A percentile compares a stretch with the other conserved stretches of the same genome.
phyloP scores from a whole-genome alignment of 2,797 vertebrate species.

The Coluber constrictor region DNA sequence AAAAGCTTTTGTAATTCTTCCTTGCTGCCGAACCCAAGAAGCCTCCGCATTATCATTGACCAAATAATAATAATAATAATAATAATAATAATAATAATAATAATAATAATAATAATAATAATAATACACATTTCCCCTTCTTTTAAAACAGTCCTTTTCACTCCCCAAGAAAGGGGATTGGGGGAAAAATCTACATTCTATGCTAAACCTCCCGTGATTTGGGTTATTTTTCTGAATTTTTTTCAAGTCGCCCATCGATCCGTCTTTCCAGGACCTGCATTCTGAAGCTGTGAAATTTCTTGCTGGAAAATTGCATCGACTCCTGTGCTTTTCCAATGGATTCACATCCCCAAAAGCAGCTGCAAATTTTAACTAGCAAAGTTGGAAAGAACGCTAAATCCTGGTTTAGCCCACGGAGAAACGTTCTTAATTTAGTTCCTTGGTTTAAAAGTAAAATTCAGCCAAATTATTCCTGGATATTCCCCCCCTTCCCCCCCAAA shows the following conservation, averaged over 20 bases:
- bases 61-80: neutral
- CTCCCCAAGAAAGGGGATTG: neutral
- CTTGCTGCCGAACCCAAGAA: neutral
- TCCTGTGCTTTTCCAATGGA: neutral
- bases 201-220: neutral
- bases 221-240: neutral
- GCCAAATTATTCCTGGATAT: neutral
- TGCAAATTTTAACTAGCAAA: neutral
- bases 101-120: no score
- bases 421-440: neutral
- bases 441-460: neutral
- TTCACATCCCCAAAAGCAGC: neutral
- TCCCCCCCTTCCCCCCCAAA: accelerated
- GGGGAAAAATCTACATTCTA: neutral
- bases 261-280: no score
- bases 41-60: neutral
- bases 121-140: neutral
- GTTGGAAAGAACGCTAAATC: neutral
- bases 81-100: no score
- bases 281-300: no score
- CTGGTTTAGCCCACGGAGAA: neutral
- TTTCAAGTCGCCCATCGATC: neutral
- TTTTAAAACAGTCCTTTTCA: neutral
- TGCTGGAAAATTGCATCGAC: no score
- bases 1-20: neutral